Conservation (phyloP, 2,797 vertebrate genomes). For the Rhinoraja longicauda region DNA sequence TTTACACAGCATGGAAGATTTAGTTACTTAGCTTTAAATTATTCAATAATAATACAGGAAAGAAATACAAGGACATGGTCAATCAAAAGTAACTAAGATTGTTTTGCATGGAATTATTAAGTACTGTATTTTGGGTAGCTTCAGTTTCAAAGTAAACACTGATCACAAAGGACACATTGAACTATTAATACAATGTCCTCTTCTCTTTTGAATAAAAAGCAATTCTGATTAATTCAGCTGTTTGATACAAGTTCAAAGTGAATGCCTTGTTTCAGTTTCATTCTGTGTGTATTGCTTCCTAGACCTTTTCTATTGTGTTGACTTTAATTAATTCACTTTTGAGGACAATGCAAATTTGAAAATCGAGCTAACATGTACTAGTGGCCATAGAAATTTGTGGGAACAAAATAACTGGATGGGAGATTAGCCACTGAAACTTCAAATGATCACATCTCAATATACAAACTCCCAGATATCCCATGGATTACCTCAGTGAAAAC, state of each 20-base stretch:
- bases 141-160: not conserved
- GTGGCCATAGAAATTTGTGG: not conserved
- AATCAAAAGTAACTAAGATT: not conserved
- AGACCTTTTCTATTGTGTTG: not conserved
- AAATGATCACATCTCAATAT: not conserved
- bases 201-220: not conserved
- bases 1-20: not conserved
- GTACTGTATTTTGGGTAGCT: not conserved
- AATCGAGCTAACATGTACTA: not conserved
- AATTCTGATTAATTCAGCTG: not conserved
- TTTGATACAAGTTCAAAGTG: not conserved
- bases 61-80: not conserved
- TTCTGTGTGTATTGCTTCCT: not conserved
- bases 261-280: not conserved
- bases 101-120: not conserved
- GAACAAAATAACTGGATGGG: not conserved
- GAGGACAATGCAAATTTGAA: not conserved
- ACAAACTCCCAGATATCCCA: not conserved
- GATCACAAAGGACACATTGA: not conserved
- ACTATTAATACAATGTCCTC: not conserved
- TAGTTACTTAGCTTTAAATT: not conserved
- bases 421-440: not conserved
- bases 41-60: not conserved
- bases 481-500: not conserved
- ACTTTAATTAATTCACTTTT: not conserved